Evolutionary conservation across 1,140 invertebrate species (phyloP).

Genomic region (Aethina tumida): DNA sequence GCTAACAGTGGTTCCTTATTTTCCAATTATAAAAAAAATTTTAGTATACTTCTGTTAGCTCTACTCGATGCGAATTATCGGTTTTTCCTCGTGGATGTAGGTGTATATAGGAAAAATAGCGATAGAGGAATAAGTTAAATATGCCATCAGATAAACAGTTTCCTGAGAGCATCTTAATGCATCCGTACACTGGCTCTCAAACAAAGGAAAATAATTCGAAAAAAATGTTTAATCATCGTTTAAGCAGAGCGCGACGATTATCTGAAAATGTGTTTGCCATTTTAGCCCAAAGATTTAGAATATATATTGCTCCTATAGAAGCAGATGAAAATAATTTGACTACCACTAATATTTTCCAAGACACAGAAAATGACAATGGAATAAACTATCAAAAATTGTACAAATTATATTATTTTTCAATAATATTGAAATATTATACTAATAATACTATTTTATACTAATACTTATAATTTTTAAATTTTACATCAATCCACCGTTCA

Average conservation of each 20-base stretch:
- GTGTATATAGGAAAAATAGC: constrained; percentile 33
- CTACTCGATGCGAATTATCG: constrained; percentile 35
- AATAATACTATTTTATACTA: too few relatives aligned
- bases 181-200: constrained; percentile 23
- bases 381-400: too few relatives aligned
- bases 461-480: too few relatives aligned
- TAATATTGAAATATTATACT: too few relatives aligned
- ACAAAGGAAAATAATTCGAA: constrained; percentile 11
- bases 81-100: constrained; percentile 36
- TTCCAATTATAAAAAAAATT: constrained; percentile 37
- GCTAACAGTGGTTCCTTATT: constrained; percentile 32
- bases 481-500: too few relatives aligned
- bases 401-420: too few relatives aligned
- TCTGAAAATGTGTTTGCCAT: constrained; percentile 40
- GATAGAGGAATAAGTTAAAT: constrained; percentile 32
- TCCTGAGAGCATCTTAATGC: constrained; percentile 26
- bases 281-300: constrained; percentile 30
- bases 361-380: too few relatives aligned
- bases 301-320: too few relatives aligned
- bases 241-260: constrained; percentile 32
- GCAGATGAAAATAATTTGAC: too few relatives aligned
- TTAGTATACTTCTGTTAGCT: constrained; percentile 35
- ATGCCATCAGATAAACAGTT: constrained; percentile 16
- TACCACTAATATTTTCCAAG: too few relatives aligned
- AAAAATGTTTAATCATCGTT: constrained; percentile 22